phyloP scores from a whole-genome alignment of 2,113 vertebrate species.

The Microcebus griseorufus region DNA sequence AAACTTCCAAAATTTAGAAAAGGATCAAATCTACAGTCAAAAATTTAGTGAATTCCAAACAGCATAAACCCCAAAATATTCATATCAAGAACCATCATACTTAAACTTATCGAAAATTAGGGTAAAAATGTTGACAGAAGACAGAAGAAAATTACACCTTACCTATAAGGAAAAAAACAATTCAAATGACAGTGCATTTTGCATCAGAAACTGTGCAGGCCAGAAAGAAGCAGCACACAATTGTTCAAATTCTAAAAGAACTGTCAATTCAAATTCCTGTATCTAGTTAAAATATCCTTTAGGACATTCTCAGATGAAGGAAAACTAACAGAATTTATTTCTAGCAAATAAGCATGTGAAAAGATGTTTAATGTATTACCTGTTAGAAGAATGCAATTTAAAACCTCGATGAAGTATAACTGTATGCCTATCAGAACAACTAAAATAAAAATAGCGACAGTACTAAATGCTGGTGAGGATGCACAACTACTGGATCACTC shows the following conservation, averaged over 20 bases:
- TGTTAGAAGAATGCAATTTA: not conserved
- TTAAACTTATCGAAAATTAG: not conserved
- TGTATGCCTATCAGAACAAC: not conserved
- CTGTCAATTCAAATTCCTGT: not conserved
- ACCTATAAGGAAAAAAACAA: not conserved
- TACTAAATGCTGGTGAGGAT: not conserved
- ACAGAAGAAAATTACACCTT: not conserved
- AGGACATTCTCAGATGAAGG: not conserved
- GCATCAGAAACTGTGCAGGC: not conserved
- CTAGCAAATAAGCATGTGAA: not conserved
- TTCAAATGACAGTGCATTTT: too few species aligned
- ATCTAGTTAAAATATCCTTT: not conserved
- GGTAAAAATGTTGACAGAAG: not conserved
- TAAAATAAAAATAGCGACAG: not conserved
- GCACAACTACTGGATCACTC: not conserved
- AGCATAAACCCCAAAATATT: not conserved
- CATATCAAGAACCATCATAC: not conserved
- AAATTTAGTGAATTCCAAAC: not conserved
- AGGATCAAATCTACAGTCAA: not conserved
- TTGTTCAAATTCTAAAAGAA: not conserved
- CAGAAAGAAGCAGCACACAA: not conserved
- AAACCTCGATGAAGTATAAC: not conserved
- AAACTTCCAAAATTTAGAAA: not conserved
- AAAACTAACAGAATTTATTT: not conserved
- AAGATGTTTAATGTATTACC: not conserved